Evolutionary conservation across 1,140 invertebrate species (phyloP).

Genomic region (Drosophila erecta): DNA sequence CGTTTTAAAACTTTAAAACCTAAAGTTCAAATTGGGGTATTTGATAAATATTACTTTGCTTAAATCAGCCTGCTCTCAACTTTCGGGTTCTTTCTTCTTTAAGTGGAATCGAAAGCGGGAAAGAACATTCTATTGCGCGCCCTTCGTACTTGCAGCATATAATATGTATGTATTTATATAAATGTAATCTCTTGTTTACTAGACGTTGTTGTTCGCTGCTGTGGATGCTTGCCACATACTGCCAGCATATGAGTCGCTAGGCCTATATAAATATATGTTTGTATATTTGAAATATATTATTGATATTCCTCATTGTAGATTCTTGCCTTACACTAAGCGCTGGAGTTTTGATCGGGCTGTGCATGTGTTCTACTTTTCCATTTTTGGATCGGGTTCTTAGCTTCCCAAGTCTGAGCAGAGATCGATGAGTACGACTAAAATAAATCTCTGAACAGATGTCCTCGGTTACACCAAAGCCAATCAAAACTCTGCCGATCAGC

Average conservation of each 20-base stretch:
- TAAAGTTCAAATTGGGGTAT: slow-evolving; percentile 69
- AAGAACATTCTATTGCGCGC: slow-evolving; percentile 54
- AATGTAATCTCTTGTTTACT: slow-evolving; percentile 47
- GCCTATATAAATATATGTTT: slow-evolving; percentile 54
- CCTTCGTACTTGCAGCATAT: slow-evolving; percentile 40
- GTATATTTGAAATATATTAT: slow-evolving; percentile 67
- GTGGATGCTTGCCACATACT: slow-evolving; percentile 6
- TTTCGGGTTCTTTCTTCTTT: slow-evolving; percentile 18
- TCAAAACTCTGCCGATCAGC: slow-evolving; percentile 59
- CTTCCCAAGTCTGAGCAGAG: slow-evolving; percentile 25
- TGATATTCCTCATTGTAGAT: slow-evolving; percentile 64
- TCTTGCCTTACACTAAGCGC: slow-evolving; percentile 53
- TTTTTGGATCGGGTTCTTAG: slow-evolving; percentile 42
- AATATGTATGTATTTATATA: slow-evolving; percentile 57
- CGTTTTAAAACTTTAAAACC: slow-evolving; percentile 72
- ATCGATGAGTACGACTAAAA: slow-evolving; percentile 11
- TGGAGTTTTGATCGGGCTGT: slow-evolving; percentile 47
- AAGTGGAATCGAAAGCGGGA: slow-evolving; percentile 45
- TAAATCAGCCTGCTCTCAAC: slow-evolving; percentile 28
- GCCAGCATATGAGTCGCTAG: slow-evolving; percentile 30
- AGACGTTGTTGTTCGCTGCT: slow-evolving; percentile 37
- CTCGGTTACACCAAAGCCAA: slow-evolving; percentile 24
- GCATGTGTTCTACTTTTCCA: slow-evolving; percentile 4
- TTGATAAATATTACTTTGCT: slow-evolving; percentile 60
- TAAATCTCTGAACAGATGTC: slow-evolving; percentile 31